Percentiles rank a stretch among this genome's conserved stretches.
These are phyloP conservation scores for Anser cygnoides DNA, from an alignment of 2,113 vertebrate genomes.

Conservation along the genomic window DNA sequence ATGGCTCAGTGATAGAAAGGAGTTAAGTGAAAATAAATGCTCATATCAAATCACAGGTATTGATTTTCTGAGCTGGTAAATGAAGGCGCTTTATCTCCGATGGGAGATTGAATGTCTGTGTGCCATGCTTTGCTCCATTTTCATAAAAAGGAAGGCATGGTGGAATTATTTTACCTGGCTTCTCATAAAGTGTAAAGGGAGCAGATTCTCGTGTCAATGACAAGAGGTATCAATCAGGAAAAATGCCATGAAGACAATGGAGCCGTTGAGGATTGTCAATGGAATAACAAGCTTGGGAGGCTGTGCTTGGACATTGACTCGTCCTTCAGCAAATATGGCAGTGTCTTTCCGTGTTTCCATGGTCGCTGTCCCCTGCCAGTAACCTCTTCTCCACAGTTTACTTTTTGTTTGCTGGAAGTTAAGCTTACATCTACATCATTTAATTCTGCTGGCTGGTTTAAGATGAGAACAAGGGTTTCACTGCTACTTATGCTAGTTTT, in stretches of 20 bases:
- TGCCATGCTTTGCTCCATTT: conserved; percentile 68
- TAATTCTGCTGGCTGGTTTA: conserved; percentile 13
- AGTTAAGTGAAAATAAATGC: conserved; percentile 76
- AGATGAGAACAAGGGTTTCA: conserved; percentile 31
- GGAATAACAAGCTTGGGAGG: neutral
- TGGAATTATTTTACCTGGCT: conserved; percentile 69
- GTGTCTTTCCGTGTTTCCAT: neutral
- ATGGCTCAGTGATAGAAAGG: conserved; percentile 66
- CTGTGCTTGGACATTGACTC: neutral
- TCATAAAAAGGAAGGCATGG: conserved; percentile 70
- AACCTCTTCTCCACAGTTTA: neutral
- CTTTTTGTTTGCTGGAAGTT: conserved; percentile 3
- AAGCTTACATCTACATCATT: conserved; percentile 1
- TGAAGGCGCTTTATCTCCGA: conserved; percentile 72
- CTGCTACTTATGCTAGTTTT: neutral
- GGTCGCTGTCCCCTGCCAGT: neutral
- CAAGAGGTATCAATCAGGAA: conserved; percentile 42
- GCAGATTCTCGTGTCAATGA: conserved; percentile 48
- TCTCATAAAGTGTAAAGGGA: conserved; percentile 52
- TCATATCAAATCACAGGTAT: conserved; percentile 77
- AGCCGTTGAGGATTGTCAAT: conserved; percentile 3
- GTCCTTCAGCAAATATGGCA: neutral
- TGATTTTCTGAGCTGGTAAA: conserved; percentile 75
- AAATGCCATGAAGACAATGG: neutral
- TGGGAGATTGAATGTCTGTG: conserved; percentile 71